These are phyloP conservation scores for Chrysemys picta DNA, from an alignment of 2,113 vertebrate genomes.

Conservation along the genomic window DNA sequence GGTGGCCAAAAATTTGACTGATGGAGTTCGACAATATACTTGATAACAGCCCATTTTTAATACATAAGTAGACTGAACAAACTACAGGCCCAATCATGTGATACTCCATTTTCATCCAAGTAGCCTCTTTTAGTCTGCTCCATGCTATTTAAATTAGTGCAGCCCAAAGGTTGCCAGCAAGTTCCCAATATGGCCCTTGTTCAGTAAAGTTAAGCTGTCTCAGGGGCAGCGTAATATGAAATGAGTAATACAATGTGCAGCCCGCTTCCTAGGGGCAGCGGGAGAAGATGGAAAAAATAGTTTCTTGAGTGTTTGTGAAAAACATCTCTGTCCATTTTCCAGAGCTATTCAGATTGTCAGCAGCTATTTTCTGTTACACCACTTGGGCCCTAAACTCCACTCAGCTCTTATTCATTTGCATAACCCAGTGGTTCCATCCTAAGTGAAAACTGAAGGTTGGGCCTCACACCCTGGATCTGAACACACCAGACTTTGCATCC, in stretches of 20 bases:
- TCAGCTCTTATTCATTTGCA: neutral
- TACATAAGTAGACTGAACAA: conserved; percentile 24
- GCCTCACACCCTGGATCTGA: neutral
- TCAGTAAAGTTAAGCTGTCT: conserved; percentile 50
- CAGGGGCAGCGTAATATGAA: conserved; percentile 36
- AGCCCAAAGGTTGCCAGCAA: conserved; percentile 56
- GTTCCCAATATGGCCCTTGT: conserved; percentile 59
- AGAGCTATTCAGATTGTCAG: neutral
- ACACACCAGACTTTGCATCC: neutral
- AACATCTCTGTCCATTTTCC: neutral
- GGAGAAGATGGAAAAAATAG: conserved; percentile 25
- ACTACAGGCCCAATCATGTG: neutral
- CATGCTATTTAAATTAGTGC: conserved; percentile 41
- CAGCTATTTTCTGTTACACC: conserved; percentile 19
- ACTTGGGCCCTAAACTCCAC: neutral
- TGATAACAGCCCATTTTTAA: conserved; percentile 3
- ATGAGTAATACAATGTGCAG: neutral
- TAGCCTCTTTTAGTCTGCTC: conserved; percentile 31
- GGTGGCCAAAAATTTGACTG: neutral
- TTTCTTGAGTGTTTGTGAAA: neutral
- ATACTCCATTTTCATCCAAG: conserved; percentile 30
- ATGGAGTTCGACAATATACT: neutral
- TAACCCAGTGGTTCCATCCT: neutral
- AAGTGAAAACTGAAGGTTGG: neutral
- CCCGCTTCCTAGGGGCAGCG: conserved; percentile 36